phyloP scores from a whole-genome alignment of 2,888 invertebrate genomes.

The Mimachlamys varia region DNA sequence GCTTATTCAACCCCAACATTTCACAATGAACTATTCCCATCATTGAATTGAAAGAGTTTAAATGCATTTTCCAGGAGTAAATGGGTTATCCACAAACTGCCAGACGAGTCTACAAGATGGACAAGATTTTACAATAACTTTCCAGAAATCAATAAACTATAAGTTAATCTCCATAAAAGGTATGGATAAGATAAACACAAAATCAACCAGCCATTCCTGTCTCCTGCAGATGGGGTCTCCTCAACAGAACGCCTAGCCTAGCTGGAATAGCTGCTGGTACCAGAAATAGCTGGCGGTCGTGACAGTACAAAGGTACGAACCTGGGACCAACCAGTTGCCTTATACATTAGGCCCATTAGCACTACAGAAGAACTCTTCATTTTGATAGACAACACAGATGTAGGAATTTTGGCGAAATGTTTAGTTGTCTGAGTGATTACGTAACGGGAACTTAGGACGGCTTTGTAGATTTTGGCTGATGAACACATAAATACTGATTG shows the following conservation, averaged over 20 bases:
- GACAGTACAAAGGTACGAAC: too few relatives aligned
- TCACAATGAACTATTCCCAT: too few relatives aligned
- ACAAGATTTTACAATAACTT: background rate
- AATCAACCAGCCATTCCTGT: background rate
- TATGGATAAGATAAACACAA: background rate
- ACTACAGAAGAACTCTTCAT: background rate
- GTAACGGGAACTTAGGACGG: background rate
- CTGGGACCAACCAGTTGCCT: background rate
- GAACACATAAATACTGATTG: background rate
- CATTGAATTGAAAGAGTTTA: too few relatives aligned
- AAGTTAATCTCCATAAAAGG: background rate
- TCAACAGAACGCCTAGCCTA: too few relatives aligned
- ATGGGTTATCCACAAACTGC: too few relatives aligned
- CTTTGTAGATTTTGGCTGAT: background rate
- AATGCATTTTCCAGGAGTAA: too few relatives aligned
- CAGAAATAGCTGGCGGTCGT: too few relatives aligned
- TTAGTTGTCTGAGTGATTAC: background rate
- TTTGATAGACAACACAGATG: background rate
- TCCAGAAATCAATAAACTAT: background rate
- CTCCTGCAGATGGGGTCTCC: too few relatives aligned
- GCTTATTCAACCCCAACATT: too few relatives aligned
- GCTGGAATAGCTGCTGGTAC: too few relatives aligned
- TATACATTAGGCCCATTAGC: background rate
- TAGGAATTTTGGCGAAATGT: slow-evolving; percentile 1
- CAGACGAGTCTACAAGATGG: background rate